A percentile compares a stretch with the other conserved stretches of the same genome.
Evolutionary conservation across 2,888 invertebrate species (phyloP).

Genomic region (Ennomos erosarius): DNA sequence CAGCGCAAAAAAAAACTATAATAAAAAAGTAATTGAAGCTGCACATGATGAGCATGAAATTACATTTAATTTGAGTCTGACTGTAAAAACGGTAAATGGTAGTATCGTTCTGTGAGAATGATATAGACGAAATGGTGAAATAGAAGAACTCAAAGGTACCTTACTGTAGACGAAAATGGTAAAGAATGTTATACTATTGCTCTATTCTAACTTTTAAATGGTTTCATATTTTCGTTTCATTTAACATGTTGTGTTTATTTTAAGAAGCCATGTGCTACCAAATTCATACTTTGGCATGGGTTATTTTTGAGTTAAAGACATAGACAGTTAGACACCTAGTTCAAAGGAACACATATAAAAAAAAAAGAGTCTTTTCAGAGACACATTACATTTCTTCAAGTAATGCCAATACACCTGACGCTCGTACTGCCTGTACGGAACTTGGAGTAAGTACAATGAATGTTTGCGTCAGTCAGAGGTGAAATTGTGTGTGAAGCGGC

Average conservation of each 20-base stretch:
- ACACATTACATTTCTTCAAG: slow-evolving; percentile 22
- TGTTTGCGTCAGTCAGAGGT: slow-evolving; percentile 84
- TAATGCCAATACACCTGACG: slow-evolving; percentile 66
- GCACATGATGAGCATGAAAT: slow-evolving; percentile 37
- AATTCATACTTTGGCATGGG: too few relatives aligned
- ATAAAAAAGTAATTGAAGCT: slow-evolving; percentile 42
- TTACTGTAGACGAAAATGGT: neutral
- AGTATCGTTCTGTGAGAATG: slow-evolving; percentile 13
- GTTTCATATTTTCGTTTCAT: neutral
- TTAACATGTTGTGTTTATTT: neutral
- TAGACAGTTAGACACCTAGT: too few relatives aligned
- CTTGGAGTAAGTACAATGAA: slow-evolving; percentile 74
- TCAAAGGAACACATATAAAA: neutral
- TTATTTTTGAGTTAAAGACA: neutral
- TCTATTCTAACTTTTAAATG: neutral
- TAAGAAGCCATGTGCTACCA: too few relatives aligned
- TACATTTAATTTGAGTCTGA: slow-evolving; percentile 34
- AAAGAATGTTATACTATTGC: too few relatives aligned
- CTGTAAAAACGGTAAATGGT: slow-evolving; percentile 18
- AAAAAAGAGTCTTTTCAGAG: too few relatives aligned
- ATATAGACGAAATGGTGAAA: too few relatives aligned
- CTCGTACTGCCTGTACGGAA: slow-evolving; percentile 32
- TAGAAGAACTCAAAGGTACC: neutral
- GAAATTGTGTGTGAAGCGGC: slow-evolving; percentile 85
- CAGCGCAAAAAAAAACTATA: slow-evolving; percentile 31